Evolutionary conservation across 2,797 vertebrate species (phyloP), one percentile per base, ranked within the genome.

Genomic region (Gorsachius magnificus): DNA sequence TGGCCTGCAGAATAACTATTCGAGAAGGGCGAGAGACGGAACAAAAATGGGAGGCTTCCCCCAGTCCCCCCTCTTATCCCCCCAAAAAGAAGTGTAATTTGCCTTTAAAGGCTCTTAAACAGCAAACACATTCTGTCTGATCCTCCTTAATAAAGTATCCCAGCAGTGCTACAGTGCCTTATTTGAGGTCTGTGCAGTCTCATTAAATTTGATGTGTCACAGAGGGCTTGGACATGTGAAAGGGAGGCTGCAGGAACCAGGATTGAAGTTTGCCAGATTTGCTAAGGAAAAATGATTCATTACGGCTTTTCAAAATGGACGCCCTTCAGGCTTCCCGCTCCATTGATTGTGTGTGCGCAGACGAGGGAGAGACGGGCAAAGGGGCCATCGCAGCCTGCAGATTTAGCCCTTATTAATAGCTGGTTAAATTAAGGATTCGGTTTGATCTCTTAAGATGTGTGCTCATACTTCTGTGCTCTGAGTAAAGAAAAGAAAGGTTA

Each of bases 161-260:
- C 90, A 82, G 93, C 95, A 94, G 93, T 92, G 95, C 77, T 95
- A 95, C 96, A 93, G 96, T 93, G 97, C 96, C 96, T 97, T 96
- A 96, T 97, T 97, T 96, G 96, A 98, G 97, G 94, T 96, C 96
- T 97, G 96, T 98, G 97, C 96, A 98, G 97, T 98, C 98, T 98
- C 97, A 97, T 98, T 98, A 98, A 98, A 98, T 98, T 94, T 97
- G 98, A 98, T 97, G 97, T 98, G 97, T 97, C 97, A 93, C 98
- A 97, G 97, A 98, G 97, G 97, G 96, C 95, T 96, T 94, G 95
- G 96, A 85, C 96, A 97, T 95, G 96, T 96, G 97, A 98, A 97
- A 98, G 91, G 95, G 96, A 97, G 97, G 96, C 97, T 94, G 96
- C 94, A 96, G 97, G 97, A 96, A 97, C 95, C 94, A 38, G 96